These are phyloP conservation scores for Ornithorhynchus anatinus DNA, from an alignment of 2,113 vertebrate species.

Conservation along the genomic window DNA sequence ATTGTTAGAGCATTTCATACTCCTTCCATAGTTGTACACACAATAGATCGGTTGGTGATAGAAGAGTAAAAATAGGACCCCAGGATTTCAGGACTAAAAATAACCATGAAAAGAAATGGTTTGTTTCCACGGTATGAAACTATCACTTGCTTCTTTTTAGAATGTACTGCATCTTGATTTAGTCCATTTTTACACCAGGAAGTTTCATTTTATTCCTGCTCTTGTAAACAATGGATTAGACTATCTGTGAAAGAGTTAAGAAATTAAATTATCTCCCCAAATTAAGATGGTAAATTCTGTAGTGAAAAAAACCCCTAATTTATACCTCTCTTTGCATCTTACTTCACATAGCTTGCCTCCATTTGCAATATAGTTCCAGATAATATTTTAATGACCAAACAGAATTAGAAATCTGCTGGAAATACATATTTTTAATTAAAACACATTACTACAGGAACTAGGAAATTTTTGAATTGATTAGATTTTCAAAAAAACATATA, in stretches of 20 bases:
- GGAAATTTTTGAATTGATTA: not conserved
- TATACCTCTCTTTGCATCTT: no score
- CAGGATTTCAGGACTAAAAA: no score
- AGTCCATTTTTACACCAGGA: rapidly evolving
- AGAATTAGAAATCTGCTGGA: not conserved
- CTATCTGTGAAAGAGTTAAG: not conserved
- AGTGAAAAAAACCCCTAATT: not conserved
- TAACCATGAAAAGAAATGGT: no score
- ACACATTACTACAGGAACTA: not conserved
- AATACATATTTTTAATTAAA: rapidly evolving
- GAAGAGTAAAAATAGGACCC: no score
- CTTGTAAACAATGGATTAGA: rapidly evolving
- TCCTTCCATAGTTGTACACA: no score
- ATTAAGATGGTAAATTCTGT: not conserved
- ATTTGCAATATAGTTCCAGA: rapidly evolving
- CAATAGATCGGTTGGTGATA: no score
- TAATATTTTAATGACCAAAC: rapidly evolving
- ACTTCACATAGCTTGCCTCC: rapidly evolving
- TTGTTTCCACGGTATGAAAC: no score
- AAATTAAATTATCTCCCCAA: rapidly evolving
- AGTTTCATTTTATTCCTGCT: not conserved
- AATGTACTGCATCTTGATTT: rapidly evolving
- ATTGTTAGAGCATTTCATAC: no score
- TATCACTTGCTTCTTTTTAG: no score
- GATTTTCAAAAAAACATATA: not conserved